Conservation (phyloP, 2,113 vertebrate species). For the Tiliqua scincoides region DNA sequence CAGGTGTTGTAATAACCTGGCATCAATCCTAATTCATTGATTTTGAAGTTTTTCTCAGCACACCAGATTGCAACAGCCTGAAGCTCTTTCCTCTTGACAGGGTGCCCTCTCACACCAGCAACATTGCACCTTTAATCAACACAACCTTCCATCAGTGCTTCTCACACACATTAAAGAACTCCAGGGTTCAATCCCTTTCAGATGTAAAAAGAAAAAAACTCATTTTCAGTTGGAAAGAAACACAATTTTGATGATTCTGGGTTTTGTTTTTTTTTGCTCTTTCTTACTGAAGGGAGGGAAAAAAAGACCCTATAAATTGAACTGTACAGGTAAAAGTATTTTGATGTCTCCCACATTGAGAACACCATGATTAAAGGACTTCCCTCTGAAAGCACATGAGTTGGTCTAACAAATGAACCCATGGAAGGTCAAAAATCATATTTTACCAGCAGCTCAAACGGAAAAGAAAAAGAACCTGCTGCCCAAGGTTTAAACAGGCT, state of each 20-base stretch:
- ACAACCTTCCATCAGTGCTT: background rate
- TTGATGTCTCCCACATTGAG: background rate
- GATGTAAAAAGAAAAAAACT: background rate
- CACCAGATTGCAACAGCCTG: background rate
- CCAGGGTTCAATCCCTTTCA: background rate
- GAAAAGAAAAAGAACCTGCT: conserved; percentile 4
- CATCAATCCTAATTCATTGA: background rate
- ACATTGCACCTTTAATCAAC: background rate
- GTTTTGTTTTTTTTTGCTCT: background rate
- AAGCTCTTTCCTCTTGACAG: background rate
- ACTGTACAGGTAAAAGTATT: background rate
- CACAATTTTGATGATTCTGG: background rate
- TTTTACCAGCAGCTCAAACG: background rate
- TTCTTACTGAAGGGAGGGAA: background rate
- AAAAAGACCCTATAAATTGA: background rate
- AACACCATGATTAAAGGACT: conserved; percentile 24
- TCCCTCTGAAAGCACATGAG: conserved; percentile 5
- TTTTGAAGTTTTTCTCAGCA: background rate
- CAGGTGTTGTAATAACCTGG: background rate
- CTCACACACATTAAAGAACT: background rate
- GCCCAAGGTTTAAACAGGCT: background rate
- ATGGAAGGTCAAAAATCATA: background rate
- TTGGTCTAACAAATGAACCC: conserved; percentile 12
- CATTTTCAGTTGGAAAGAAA: background rate
- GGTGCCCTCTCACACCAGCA: background rate